Evolutionary conservation across 2,888 invertebrate genomes (phyloP).

Genomic region (Caenorhabditis drosophilae): DNA sequence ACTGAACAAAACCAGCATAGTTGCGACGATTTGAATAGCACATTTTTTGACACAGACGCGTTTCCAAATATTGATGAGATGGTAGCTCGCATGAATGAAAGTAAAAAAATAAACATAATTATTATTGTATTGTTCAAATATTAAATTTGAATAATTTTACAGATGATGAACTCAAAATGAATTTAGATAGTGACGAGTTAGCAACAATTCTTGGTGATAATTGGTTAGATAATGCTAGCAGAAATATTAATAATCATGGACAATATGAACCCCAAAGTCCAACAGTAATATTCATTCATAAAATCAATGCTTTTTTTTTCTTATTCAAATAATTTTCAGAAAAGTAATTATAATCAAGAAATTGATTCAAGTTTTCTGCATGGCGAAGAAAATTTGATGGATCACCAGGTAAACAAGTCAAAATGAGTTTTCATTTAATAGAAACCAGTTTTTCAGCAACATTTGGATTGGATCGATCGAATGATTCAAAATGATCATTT

Average conservation of each 20-base stretch:
- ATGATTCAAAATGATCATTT: constrained; percentile 3
- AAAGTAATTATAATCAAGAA: no score
- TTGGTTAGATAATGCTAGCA: constrained; percentile 2
- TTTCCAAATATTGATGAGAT: constrained; percentile 34
- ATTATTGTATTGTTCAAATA: background rate
- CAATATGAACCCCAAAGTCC: constrained; percentile 6
- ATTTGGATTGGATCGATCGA: constrained; percentile 6
- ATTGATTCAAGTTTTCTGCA: no score
- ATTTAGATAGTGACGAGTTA: constrained; percentile 4
- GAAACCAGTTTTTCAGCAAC: constrained; percentile 2
- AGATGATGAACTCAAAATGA: constrained; percentile 22
- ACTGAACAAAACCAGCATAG: no score
- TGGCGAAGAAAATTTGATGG: background rate
- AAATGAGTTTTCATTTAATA: background rate
- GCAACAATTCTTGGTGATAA: constrained; percentile 8
- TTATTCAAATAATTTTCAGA: no score
- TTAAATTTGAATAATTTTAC: constrained; percentile 3
- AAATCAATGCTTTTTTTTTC: no score
- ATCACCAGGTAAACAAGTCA: background rate
- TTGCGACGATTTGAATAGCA: no score
- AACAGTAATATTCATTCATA: background rate
- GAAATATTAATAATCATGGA: constrained; percentile 4
- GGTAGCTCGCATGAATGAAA: constrained; percentile 25
- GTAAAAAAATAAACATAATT: constrained; percentile 2
- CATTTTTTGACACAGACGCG: background rate